Percentiles rank a stretch among this genome's conserved stretches.
phyloP scores from a whole-genome alignment of 2,888 invertebrate genomes.

The Hypsopygia costalis region DNA sequence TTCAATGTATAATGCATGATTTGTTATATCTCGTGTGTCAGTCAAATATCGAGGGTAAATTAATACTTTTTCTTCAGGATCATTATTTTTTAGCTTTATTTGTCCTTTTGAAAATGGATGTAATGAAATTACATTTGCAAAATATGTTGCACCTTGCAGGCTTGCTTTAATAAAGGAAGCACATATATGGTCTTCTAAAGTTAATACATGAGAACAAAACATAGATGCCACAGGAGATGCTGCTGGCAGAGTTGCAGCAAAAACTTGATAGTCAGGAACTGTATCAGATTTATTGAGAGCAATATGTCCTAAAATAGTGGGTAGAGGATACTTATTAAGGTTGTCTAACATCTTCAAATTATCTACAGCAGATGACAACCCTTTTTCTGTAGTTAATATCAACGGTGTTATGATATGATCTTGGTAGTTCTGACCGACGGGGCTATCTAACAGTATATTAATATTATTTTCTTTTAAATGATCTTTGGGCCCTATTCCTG shows the following conservation, averaged over 20 bases:
- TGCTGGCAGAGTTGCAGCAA: constrained; percentile 22
- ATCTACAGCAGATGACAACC: constrained; percentile 17
- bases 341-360: constrained; percentile 26
- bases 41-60: constrained; percentile 38
- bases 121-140: constrained; percentile 28
- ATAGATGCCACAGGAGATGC: constrained; percentile 27
- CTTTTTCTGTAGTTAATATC: constrained; percentile 28
- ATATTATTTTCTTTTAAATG: constrained; percentile 35
- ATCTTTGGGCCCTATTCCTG: constrained; percentile 41
- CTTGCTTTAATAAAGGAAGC: constrained; percentile 24
- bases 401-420: constrained; percentile 42
- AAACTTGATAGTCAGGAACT: constrained; percentile 44
- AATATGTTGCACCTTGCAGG: constrained; percentile 20
- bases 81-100: constrained; percentile 31
- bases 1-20: constrained; percentile 23
- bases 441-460: constrained; percentile 27
- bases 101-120: constrained; percentile 40
- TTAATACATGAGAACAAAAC: constrained; percentile 29
- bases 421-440: constrained; percentile 47
- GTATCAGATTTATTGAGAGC: constrained; percentile 34
- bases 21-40: constrained; percentile 26
- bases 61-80: constrained; percentile 33
- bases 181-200: constrained; percentile 31
- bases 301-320: constrained; percentile 35
- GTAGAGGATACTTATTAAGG: constrained; percentile 35